A percentile compares a stretch with the other conserved stretches of the same genome.
phyloP scores from a whole-genome alignment of 2,888 invertebrate genomes.

The Acanthosepion pharaonis region DNA sequence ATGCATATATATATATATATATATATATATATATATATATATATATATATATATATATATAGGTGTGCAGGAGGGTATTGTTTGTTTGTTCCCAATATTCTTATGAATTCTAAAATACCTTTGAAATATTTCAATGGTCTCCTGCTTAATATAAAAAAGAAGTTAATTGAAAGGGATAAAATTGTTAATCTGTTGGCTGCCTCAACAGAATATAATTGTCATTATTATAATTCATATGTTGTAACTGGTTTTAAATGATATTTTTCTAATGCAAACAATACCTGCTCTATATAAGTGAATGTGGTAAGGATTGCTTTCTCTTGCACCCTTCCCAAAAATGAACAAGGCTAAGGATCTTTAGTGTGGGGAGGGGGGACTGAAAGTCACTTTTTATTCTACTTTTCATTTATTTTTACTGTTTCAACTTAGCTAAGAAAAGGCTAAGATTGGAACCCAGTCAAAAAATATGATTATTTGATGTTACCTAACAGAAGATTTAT shows the following conservation, averaged over 20 bases:
- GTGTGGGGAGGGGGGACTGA: too few relatives aligned
- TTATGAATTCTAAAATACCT: constrained; percentile 33
- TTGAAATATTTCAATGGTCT: background rate
- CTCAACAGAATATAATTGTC: background rate
- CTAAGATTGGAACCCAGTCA: background rate
- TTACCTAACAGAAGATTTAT: too few relatives aligned
- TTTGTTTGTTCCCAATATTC: background rate
- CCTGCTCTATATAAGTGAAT: background rate
- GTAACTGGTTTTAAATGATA: constrained; percentile 6
- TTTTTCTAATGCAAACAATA: constrained; percentile 12
- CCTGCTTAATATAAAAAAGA: background rate
- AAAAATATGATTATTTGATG: too few relatives aligned
- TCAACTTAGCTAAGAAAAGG: background rate
- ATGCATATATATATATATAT: too few relatives aligned
- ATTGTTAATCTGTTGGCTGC: background rate
- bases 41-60: too few relatives aligned
- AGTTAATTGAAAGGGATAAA: background rate
- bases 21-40: too few relatives aligned
- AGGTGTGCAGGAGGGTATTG: background rate
- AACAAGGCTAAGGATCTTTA: background rate
- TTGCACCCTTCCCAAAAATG: background rate
- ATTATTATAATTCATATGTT: constrained; percentile 9
- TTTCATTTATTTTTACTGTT: background rate
- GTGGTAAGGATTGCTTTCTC: background rate
- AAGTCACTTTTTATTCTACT: background rate